Evolutionary conservation across 1,140 invertebrate genomes (phyloP).

Genomic region (Ceratina australensis): DNA sequence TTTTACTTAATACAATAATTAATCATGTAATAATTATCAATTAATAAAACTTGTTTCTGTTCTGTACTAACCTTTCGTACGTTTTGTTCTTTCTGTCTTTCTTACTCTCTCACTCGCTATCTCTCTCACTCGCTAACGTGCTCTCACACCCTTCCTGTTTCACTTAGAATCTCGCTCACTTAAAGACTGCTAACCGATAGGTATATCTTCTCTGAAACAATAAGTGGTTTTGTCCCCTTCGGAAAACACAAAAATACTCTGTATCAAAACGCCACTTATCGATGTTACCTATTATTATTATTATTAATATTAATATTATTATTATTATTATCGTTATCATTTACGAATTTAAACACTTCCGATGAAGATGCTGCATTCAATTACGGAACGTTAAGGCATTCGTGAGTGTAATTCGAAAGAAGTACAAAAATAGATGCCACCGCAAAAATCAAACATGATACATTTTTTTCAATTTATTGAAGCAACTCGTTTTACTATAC

Average conservation of each 20-base stretch:
- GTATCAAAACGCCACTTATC: slow-evolving; percentile 41
- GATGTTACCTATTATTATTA: slow-evolving; percentile 31
- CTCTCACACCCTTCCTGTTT: slow-evolving; percentile 14
- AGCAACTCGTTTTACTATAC: slow-evolving; percentile 32
- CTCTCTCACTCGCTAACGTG: slow-evolving; percentile 21
- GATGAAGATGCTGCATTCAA: slow-evolving; percentile 46
- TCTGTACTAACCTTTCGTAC: slow-evolving; percentile 50
- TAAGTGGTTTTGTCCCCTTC: slow-evolving; percentile 36
- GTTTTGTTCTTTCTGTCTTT: slow-evolving; percentile 53
- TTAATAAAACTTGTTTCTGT: slow-evolving; percentile 74
- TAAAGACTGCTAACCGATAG: slow-evolving; percentile 42
- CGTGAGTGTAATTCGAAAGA: slow-evolving; percentile 33
- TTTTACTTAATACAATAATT: slow-evolving; percentile 74
- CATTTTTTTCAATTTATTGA: slow-evolving; percentile 31
- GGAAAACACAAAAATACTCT: slow-evolving; percentile 43
- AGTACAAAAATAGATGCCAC: slow-evolving; percentile 44
- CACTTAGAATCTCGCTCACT: slow-evolving; percentile 25
- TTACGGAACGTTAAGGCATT: slow-evolving; percentile 44
- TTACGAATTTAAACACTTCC: slow-evolving; percentile 30
- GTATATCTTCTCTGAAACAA: slow-evolving; percentile 44
- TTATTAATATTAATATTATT: slow-evolving; percentile 8
- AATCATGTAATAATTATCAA: slow-evolving; percentile 73
- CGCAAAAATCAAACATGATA: slow-evolving; percentile 34
- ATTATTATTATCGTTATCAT: not conserved
- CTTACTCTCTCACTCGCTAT: slow-evolving; percentile 9